Evolutionary conservation across 2,797 vertebrate genomes (phyloP).

Genomic region (Podarcis siculus): DNA sequence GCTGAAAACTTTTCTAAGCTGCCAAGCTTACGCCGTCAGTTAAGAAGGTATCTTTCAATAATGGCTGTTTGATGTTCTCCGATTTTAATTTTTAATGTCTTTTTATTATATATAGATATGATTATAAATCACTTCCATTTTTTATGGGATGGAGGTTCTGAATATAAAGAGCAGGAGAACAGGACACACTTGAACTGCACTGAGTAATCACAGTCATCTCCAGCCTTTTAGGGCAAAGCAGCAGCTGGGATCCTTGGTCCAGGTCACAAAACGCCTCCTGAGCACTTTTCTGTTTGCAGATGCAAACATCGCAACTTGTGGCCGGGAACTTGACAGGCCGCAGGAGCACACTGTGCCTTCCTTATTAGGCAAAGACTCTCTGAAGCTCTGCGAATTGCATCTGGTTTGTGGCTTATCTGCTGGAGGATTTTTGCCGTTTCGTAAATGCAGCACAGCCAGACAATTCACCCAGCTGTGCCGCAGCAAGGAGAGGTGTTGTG

Average conservation of each 20-base stretch:
- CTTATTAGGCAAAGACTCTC: conserved; percentile 7
- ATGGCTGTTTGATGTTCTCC: no score
- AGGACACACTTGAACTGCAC: not conserved
- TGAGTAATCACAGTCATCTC: not conserved
- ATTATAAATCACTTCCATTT: no score
- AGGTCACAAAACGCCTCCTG: not conserved
- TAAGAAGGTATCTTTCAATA: no score
- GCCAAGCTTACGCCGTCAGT: no score
- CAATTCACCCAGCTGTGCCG: not conserved
- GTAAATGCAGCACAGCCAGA: not conserved
- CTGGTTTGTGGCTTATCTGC: not conserved
- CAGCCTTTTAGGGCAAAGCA: not conserved
- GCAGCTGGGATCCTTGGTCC: not conserved
- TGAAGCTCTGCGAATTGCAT: not conserved
- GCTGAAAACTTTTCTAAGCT: no score
- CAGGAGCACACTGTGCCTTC: not conserved
- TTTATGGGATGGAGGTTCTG: not conserved
- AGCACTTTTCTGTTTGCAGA: not conserved
- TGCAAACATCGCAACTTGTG: not conserved
- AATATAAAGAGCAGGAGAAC: no score
- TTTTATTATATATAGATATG: no score
- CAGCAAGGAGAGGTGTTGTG: not conserved
- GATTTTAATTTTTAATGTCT: no score
- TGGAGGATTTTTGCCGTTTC: not conserved
- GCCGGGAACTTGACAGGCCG: no score